phyloP scores from a whole-genome alignment of 1,140 invertebrate species.

The Centruroides vittatus region DNA sequence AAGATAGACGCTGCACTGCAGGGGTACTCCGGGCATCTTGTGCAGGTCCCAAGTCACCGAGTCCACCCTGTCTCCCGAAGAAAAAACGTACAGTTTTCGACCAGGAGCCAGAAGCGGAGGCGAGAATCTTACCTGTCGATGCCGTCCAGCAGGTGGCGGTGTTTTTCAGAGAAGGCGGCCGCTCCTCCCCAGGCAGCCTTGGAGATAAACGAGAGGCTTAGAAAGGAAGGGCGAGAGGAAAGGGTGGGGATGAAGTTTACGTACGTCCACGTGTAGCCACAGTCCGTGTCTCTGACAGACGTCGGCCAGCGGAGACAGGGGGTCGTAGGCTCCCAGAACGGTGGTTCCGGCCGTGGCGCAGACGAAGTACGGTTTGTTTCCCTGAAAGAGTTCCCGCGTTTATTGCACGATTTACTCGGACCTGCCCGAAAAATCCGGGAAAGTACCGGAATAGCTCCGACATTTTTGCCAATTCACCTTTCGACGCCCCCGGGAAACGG shows the following conservation, averaged over 20 bases:
- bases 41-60: slow-evolving; percentile 99
- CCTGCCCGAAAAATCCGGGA: not conserved
- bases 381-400: slow-evolving; percentile 1
- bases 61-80: slow-evolving; percentile 48
- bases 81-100: no score
- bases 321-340: slow-evolving; percentile 89
- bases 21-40: slow-evolving; percentile 87
- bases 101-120: no score
- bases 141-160: slow-evolving; percentile 72
- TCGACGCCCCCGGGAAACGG: no score
- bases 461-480: no score
- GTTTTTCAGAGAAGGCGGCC: slow-evolving; percentile 77
- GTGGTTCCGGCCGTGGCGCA: slow-evolving; percentile 90
- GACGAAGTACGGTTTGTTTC: slow-evolving; percentile 68
- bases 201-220: no score
- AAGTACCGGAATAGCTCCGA: not conserved
- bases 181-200: slow-evolving; percentile 97
- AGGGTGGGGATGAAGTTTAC: slow-evolving; percentile 26
- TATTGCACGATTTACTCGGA: not conserved
- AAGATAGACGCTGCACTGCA: slow-evolving; percentile 94
- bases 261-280: slow-evolving; percentile 97
- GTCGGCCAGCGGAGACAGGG: slow-evolving; percentile 80
- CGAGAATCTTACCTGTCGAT: slow-evolving; percentile 43
- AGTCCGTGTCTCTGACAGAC: slow-evolving; percentile 86
- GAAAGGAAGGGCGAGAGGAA: slow-evolving; percentile 18